Percentiles rank a stretch among this genome's conserved stretches.
Evolutionary conservation across 2,888 invertebrate species (phyloP).

Genomic region (Balanococcus diminutus): DNA sequence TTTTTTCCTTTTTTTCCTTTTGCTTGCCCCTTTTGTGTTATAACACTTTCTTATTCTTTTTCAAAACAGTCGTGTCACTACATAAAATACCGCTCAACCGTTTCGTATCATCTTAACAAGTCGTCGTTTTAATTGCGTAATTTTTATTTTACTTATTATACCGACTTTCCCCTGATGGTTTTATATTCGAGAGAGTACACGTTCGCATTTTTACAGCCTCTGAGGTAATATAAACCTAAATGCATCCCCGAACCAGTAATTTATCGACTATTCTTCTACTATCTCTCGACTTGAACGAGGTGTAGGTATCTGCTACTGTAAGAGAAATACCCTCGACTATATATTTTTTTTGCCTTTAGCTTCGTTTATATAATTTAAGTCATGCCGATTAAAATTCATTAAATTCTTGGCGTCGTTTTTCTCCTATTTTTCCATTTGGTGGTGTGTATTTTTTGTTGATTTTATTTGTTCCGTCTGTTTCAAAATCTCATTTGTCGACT

Average conservation of each 20-base stretch:
- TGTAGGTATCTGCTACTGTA: background rate
- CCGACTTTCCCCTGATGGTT: background rate
- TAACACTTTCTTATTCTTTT: background rate
- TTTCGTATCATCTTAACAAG: background rate
- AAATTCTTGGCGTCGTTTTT: constrained; percentile 15
- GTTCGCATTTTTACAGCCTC: background rate
- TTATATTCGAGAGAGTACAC: background rate
- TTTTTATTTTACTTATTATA: background rate
- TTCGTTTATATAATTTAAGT: constrained; percentile 10
- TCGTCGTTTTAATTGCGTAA: constrained; percentile 41
- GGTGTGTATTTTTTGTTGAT: background rate
- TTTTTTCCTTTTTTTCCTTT: constrained; percentile 25
- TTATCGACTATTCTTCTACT: constrained; percentile 3
- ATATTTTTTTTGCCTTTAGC: background rate
- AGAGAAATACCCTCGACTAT: background rate
- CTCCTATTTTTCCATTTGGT: background rate
- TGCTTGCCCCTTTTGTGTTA: background rate
- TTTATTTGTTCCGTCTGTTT: background rate
- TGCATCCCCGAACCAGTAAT: background rate
- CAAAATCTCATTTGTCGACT: constrained; percentile 9
- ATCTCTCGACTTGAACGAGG: too few species aligned
- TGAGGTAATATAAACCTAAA: constrained; percentile 32
- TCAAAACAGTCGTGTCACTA: background rate
- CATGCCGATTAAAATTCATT: constrained; percentile 28
- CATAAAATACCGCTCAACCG: background rate